phyloP scores from a whole-genome alignment of 1,140 invertebrate species.

The Cherax quadricarinatus region DNA sequence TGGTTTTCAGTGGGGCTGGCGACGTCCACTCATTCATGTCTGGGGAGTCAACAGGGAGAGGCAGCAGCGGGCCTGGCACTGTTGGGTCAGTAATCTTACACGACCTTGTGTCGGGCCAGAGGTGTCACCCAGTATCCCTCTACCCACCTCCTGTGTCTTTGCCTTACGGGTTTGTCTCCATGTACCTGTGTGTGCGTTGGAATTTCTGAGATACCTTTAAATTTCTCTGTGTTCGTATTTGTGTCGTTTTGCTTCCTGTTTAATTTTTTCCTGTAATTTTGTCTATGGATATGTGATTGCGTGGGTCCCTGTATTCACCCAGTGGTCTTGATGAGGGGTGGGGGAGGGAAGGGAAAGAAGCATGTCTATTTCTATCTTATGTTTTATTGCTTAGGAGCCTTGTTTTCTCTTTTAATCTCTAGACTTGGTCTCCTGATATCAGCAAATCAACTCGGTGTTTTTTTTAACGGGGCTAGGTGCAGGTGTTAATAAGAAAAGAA shows the following conservation, averaged over 20 bases:
- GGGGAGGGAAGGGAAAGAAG: too few species aligned
- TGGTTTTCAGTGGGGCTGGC: neutral
- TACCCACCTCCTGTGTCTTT: neutral
- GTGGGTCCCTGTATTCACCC: too few species aligned
- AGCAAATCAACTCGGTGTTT: too few species aligned
- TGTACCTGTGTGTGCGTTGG: neutral
- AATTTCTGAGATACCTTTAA: neutral
- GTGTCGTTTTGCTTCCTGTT: neutral
- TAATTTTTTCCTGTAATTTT: neutral
- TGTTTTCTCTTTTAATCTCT: too few species aligned
- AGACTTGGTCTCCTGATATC: too few species aligned
- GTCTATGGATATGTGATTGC: neutral
- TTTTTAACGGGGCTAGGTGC: too few species aligned
- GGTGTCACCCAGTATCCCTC: conserved; percentile 4
- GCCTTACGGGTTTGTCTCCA: too few species aligned
- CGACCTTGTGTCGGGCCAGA: neutral
- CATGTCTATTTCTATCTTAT: too few species aligned
- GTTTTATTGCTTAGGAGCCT: too few species aligned
- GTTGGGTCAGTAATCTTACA: conserved; percentile 22
- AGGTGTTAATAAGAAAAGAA: too few species aligned
- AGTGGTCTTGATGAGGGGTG: too few species aligned
- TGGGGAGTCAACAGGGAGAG: neutral
- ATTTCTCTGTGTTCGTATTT: neutral
- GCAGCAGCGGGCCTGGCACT: neutral
- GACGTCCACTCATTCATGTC: neutral